phyloP scores from a whole-genome alignment of 1,140 invertebrate genomes.

The Halyomorpha halys region DNA sequence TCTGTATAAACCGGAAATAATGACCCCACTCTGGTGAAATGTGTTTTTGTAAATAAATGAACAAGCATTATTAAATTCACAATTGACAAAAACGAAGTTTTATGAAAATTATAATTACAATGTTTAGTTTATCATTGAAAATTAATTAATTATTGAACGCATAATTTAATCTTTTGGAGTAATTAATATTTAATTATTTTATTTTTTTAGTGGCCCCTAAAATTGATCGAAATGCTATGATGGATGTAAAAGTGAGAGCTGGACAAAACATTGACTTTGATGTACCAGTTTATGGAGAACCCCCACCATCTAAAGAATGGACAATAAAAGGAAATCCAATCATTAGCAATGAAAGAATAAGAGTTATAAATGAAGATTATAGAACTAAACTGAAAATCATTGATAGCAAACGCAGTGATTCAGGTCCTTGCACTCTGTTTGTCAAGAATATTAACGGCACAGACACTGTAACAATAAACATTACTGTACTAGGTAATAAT shows the following conservation, averaged over 20 bases:
- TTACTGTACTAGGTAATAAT: constrained; percentile 61
- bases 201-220: constrained; percentile 62
- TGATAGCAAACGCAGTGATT: constrained; percentile 80
- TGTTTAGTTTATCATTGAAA: no score
- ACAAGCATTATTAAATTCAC: no score
- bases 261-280: constrained; percentile 89
- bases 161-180: not conserved
- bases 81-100: no score
- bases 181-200: constrained; percentile 9
- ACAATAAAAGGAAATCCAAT: constrained; percentile 67
- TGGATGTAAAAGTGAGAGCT: constrained; percentile 83
- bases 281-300: constrained; percentile 88
- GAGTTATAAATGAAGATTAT: constrained; percentile 68
- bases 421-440: constrained; percentile 78
- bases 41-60: no score
- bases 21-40: no score
- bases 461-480: constrained; percentile 77
- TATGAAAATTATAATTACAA: no score
- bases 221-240: constrained; percentile 86
- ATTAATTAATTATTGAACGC: no score
- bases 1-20: no score
- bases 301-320: constrained; percentile 90
- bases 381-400: constrained; percentile 76
- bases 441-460: constrained; percentile 86
- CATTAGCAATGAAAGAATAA: constrained; percentile 69